A percentile compares a stretch with the other conserved stretches of the same genome.
phyloP scores from a whole-genome alignment of 2,797 vertebrate species.

The Eleutherodactylus coqui region DNA sequence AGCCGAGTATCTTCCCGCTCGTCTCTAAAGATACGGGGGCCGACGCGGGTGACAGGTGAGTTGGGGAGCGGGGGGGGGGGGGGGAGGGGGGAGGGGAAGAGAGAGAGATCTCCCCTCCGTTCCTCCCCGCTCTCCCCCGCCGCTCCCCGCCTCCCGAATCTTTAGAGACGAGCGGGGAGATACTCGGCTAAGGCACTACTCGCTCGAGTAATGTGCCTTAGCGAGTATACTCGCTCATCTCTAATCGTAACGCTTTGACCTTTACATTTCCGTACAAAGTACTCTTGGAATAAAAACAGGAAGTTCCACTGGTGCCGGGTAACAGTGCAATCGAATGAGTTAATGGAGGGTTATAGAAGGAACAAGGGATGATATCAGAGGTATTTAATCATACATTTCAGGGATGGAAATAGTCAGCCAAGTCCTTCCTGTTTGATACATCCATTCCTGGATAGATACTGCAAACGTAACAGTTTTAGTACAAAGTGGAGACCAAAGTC shows the following conservation, averaged over 20 bases:
- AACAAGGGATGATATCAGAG: neutral
- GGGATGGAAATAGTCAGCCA: neutral
- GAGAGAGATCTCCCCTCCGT: too few species aligned
- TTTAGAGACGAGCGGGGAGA: too few species aligned
- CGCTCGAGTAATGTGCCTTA: too few species aligned
- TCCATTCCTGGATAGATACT: neutral
- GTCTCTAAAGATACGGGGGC: too few species aligned
- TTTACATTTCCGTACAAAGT: neutral
- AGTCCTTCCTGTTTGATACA: neutral
- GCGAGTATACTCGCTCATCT: too few species aligned
- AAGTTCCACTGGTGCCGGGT: neutral
- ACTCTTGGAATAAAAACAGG: slow-evolving; percentile 4
- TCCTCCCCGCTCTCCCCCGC: too few species aligned
- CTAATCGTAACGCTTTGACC: neutral
- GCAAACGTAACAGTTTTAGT: neutral
- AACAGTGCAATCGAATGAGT: slow-evolving; percentile 10
- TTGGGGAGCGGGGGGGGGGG: too few species aligned
- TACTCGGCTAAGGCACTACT: too few species aligned
- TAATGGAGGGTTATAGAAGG: neutral
- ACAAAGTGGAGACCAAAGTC: neutral
- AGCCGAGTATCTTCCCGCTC: too few species aligned
- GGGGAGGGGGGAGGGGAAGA: too few species aligned
- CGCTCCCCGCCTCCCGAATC: too few species aligned
- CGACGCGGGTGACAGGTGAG: too few species aligned
- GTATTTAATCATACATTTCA: neutral